Evolutionary conservation across 1,140 invertebrate species (phyloP), one percentile per base, ranked within the genome.

Genomic region (Dendrolimus kikuchii): DNA sequence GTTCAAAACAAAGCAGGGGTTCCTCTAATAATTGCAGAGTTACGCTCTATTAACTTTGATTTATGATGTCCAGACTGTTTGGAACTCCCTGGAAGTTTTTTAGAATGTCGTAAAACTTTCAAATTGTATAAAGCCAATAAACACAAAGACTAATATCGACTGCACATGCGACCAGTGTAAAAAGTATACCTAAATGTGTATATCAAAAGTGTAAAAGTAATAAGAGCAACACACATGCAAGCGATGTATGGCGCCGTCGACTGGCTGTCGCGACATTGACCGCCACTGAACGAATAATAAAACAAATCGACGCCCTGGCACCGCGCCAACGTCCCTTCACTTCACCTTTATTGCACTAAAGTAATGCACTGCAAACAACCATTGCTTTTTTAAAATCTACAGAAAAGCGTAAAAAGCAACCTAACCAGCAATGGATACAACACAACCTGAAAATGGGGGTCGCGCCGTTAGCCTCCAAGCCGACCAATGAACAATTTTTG

Each of bases 221-320:
- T 66, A 60, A 64, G 58, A 59, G 58, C 60, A 69, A 73, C 69
- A 74, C 74, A 80, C 68, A 81, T 84, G 77, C 69, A 66, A 68
- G 59, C 66, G 55, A 53, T 63, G 70, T 66, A 57, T 65, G 75
- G 68, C 71, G 70, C 60, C 60, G 59, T 23, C 64, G 53, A 44
- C 59, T 55, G 58, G 50, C 65, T 61, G 82, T 68, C 82, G 79
- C 80, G 79, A 84, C 82, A 86, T 81, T 83, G 80, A 83, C 80
- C 80, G 79, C 76, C 74, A 81, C 74, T 60, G 51, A 55, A 67
- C 74, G 76, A 77, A 83, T 80, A 81, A 83, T 81, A 81, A 84
- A 81, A 75, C 62, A 74, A 81, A 80, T 74, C 73, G 75, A 71
- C 67, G 64, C 62, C 50, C 68, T 83, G 80, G 82, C 82, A 75